Base-by-base conservation (phyloP, 2,888 invertebrate species). In the Callyntrura sp. region DNA sequence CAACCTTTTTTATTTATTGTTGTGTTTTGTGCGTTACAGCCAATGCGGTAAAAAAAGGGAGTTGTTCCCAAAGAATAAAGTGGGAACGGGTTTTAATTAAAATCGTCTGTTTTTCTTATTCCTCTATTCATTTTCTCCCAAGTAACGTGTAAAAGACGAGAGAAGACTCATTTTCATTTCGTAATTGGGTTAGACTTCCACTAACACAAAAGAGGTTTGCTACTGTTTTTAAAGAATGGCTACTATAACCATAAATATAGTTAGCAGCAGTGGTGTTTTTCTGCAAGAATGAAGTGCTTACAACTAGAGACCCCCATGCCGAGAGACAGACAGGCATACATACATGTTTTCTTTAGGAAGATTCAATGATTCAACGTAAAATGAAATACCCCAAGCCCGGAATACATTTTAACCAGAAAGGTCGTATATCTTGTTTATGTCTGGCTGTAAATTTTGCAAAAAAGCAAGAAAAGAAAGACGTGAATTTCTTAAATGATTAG, bases 21-120 rank as follows among this genome's bases (percentile, higher is more conserved):
- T n/a, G n/a, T n/a, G n/a, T n/a, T n/a, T n/a, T n/a, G n/a, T n/a
- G n/a, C n/a, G n/a, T n/a, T 35, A 17, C 9, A 78, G 51, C 28
- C 76, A 78, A 14, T 78, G 55, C 51, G 78, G 78, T 55, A 78
- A 35, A 78, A 78, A 78, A 78, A 55, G 55, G 55, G 51, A 28
- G 25, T 73, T 73, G 78, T 55, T 78, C n/a, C n/a, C n/a, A n/a
- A n/a, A n/a, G 55, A 51, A 78, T 51, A 28, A 78, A 78, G 78
- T 78, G 78, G 78, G 25, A 81, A 43, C 35, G 17, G 17, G 83
- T 8, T 83, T 83, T 83, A 83, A 83, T 83, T 83, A 83, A 78
- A 83, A 83, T 25, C 65, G 17, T 83, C 81, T 45, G 35, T 28
- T 60, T 51, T 84, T 28, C 83, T 65, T 65, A 23, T 83, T 62